Evolutionary conservation across 1,140 invertebrate species (phyloP), one percentile per base, ranked within the genome.

Genomic region (Cydia fagiglandana): DNA sequence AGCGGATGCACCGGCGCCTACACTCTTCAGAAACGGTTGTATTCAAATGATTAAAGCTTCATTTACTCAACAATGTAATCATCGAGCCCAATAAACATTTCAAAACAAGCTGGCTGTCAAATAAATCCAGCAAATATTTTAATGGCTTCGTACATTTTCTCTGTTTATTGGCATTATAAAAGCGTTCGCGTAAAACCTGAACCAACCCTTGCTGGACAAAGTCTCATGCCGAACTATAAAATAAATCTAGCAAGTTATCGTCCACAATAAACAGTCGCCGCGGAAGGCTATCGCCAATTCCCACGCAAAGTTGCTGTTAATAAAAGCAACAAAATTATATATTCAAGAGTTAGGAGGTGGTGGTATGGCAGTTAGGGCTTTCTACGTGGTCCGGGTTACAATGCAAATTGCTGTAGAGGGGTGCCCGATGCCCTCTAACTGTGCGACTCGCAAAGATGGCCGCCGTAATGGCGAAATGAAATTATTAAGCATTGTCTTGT

Each of bases 401-500:
- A 93, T 93, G 91, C 91, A 93, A 93, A 93, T 93, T 91, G 89
- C 85, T 84, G 82, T 81, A 84, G 87, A 89, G 89, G 89, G 89
- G 89, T 88, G 89, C 86, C 81, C 88, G 84, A 86, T 91, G 90
- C 89, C 89, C 88, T 91, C 85, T 91, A 92, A 90, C 90, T 92
- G 88, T 90, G 88, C 87, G 90, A 91, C 86, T 91, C 79, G 82
- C 88, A 91, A 91, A 91, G 91, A 93, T 91, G 91, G 91, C 91
- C 87, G 89, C 84, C 86, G 80, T 93, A 91, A 93, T 93, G 89
- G 88, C 89, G 87, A 92, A 92, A 93, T 93, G 91, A 93, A 93
- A 93, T 93, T 92, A 93, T 93, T 93, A 93, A 91, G 90, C 88
- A 93, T 91, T 92, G 91, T 91, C 91, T 93, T 91, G 87, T 90